phyloP scores from a whole-genome alignment of 2,888 invertebrate species.

The Pardosa pseudoannulata region DNA sequence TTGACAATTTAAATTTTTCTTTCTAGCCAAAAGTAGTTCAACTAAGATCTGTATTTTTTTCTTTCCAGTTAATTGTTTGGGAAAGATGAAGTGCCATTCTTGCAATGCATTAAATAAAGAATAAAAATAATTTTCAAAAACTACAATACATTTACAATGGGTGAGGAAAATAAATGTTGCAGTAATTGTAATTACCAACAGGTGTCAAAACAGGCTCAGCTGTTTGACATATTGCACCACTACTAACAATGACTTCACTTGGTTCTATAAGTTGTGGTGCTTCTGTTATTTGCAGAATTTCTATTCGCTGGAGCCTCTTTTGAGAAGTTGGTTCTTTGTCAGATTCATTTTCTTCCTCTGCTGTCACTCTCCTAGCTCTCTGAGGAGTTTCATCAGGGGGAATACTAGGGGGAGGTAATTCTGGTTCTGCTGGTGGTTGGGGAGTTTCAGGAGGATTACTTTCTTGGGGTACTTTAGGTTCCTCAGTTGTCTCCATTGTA shows the following conservation, averaged over 20 bases:
- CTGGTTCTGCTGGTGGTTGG: background rate
- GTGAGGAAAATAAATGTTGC: too few relatives aligned
- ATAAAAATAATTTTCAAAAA: too few relatives aligned
- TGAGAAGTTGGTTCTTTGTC: slow-evolving; percentile 75
- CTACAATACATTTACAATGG: too few relatives aligned
- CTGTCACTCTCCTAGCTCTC: slow-evolving; percentile 35
- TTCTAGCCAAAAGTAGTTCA: too few relatives aligned
- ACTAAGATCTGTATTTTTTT: too few relatives aligned
- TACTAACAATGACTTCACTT: slow-evolving; percentile 85
- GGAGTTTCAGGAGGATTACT: background rate
- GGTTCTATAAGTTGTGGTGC: slow-evolving; percentile 84
- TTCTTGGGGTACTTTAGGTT: background rate
- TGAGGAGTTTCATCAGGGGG: slow-evolving; percentile 60
- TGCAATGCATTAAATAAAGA: too few relatives aligned
- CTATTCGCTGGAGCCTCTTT: slow-evolving; percentile 75
- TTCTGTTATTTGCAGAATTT: slow-evolving; percentile 81
- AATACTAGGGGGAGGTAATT: slow-evolving; percentile 13
- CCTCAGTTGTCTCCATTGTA: slow-evolving; percentile 15
- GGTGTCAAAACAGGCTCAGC: slow-evolving; percentile 88
- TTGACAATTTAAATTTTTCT: too few relatives aligned
- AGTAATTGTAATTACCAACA: slow-evolving; percentile 81
- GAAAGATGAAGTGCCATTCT: too few relatives aligned
- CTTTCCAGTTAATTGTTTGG: too few relatives aligned
- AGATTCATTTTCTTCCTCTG: slow-evolving; percentile 23
- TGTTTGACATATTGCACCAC: slow-evolving; percentile 83